Conservation (phyloP, 2,113 vertebrate species). For the Poeciliopsis retropinna region DNA sequence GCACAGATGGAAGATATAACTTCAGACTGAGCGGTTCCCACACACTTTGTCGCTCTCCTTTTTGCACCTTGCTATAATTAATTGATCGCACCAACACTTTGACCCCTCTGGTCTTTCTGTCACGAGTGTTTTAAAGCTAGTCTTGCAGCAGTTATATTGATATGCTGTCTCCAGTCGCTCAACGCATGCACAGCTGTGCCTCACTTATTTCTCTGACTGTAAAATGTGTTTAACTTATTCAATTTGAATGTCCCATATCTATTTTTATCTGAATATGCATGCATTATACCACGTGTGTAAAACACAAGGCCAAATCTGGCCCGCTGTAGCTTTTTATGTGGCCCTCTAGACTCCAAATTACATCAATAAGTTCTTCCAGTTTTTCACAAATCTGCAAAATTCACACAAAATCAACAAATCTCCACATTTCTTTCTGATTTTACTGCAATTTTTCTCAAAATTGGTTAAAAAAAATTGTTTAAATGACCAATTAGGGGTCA, state of each 20-base stretch:
- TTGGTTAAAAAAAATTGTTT: no score
- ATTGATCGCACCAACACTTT: neutral
- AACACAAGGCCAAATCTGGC: no score
- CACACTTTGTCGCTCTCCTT: neutral
- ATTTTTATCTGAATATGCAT: no score
- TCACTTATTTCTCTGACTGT: neutral
- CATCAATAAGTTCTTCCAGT: no score
- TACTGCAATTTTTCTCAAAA: no score
- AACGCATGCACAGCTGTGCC: neutral
- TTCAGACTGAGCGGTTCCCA: constrained; percentile 11
- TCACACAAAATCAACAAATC: no score
- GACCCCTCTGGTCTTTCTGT: neutral
- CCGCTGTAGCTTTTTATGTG: no score
- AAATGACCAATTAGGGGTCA: no score
- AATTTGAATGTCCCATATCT: neutral
- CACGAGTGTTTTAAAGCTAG: neutral
- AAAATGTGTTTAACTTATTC: neutral
- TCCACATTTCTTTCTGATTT: no score
- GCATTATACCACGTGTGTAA: no score
- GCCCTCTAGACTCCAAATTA: no score
- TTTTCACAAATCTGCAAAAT: no score
- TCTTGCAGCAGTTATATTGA: neutral
- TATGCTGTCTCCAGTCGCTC: neutral
- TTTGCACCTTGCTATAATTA: neutral
- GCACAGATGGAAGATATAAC: neutral